Conservation (phyloP, 2,888 invertebrate genomes). For the Reticulitermes lucifugus region DNA sequence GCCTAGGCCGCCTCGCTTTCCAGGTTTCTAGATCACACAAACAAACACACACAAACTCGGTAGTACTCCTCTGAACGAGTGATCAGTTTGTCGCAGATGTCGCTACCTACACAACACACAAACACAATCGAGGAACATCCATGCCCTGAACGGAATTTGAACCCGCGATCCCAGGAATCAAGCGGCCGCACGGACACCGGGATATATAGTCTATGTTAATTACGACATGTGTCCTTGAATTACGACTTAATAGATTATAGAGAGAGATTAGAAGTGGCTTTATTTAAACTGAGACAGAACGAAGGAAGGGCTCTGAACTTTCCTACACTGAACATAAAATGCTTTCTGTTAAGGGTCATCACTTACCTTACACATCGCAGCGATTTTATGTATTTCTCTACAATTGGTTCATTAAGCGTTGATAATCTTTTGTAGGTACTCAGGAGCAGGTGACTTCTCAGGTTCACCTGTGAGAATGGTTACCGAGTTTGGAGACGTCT, state of each 20-base stretch:
- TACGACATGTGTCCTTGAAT: background rate
- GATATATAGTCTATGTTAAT: background rate
- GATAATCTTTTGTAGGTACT: background rate
- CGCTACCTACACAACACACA: too few relatives aligned
- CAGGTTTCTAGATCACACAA: too few relatives aligned
- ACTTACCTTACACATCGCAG: background rate
- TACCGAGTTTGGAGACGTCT: background rate
- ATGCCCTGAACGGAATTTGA: too few relatives aligned
- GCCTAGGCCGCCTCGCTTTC: too few relatives aligned
- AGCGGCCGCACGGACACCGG: too few relatives aligned
- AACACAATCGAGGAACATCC: too few relatives aligned
- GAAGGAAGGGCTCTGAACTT: background rate
- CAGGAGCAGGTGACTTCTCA: constrained; percentile 17
- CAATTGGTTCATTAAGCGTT: background rate
- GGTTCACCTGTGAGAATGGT: constrained; percentile 11
- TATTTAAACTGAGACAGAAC: background rate
- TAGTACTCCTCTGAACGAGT: too few relatives aligned
- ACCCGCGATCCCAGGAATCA: too few relatives aligned
- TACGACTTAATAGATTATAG: background rate
- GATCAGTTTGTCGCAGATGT: too few relatives aligned
- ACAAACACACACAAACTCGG: too few relatives aligned
- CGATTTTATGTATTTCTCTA: background rate
- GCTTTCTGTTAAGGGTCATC: background rate
- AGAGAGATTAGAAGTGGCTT: background rate
- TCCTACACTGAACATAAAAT: too few relatives aligned